A percentile compares a stretch with the other conserved stretches of the same genome.
Evolutionary conservation across 2,113 vertebrate genomes (phyloP).

Genomic region (Polyodon spathula): DNA sequence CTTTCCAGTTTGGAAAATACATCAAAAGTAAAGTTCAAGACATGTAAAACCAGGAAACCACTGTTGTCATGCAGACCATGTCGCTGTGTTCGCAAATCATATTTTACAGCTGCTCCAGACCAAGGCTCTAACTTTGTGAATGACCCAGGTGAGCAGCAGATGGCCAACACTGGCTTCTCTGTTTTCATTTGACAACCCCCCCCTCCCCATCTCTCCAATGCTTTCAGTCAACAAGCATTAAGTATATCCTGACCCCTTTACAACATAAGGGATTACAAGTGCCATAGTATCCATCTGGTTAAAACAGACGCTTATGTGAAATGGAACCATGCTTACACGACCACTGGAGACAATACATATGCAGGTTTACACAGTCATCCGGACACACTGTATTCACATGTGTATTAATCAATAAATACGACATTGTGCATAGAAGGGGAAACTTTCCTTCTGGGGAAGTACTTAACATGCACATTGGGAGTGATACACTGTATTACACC

Average conservation of each 20-base stretch:
- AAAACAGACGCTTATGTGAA: not conserved
- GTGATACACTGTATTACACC: not conserved
- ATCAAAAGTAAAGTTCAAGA: not conserved
- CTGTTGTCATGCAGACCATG: not conserved
- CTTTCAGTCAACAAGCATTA: too few relatives aligned
- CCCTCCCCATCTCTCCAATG: too few relatives aligned
- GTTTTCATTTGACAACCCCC: too few relatives aligned
- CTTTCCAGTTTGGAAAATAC: not conserved
- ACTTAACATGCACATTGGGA: not conserved
- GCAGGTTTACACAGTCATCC: conserved; percentile 1
- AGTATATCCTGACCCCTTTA: too few relatives aligned
- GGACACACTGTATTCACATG: not conserved
- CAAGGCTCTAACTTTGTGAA: too few relatives aligned
- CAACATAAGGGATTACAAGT: conserved; percentile 16
- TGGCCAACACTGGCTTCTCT: too few relatives aligned
- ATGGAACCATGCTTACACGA: not conserved
- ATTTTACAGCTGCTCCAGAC: not conserved
- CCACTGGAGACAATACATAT: conserved; percentile 8
- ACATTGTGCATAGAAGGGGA: not conserved
- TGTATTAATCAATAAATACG: not conserved
- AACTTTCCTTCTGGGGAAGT: not conserved
- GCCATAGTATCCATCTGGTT: conserved; percentile 17
- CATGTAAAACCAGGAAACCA: not conserved
- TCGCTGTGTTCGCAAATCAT: not conserved
- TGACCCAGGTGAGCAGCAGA: too few relatives aligned